These are phyloP conservation scores for Champsocephalus gunnari DNA, from an alignment of 2,797 vertebrate genomes.

Conservation along the genomic window DNA sequence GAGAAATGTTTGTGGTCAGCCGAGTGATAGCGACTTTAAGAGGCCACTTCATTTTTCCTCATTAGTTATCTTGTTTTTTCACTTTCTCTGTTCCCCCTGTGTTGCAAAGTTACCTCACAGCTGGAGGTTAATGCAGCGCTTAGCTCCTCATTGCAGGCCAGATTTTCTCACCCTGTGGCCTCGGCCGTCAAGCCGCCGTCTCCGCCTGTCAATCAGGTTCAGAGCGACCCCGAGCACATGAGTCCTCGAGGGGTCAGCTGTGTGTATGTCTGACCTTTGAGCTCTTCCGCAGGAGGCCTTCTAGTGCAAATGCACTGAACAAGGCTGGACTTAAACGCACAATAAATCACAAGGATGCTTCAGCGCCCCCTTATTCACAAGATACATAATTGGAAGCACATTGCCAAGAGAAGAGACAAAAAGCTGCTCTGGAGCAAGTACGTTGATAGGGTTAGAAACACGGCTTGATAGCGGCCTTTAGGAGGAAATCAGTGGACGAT, in stretches of 20 bases:
- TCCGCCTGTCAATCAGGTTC: constrained; percentile 69
- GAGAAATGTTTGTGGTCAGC: constrained; percentile 37
- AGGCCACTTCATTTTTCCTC: constrained; percentile 44
- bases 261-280: constrained; percentile 88
- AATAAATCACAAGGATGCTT: constrained; percentile 89
- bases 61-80: constrained; percentile 39
- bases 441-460: constrained; percentile 65
- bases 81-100: constrained; percentile 12
- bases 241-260: constrained; percentile 82
- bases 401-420: constrained; percentile 68
- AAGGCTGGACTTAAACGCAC: constrained; percentile 86
- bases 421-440: constrained; percentile 37
- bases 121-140: constrained; percentile 41
- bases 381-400: constrained; percentile 93
- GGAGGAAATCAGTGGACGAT: constrained; percentile 32
- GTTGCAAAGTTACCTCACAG: constrained; percentile 40
- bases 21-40: constrained; percentile 32
- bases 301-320: constrained; percentile 87
- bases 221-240: constrained; percentile 44
- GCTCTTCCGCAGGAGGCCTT: constrained; percentile 88
- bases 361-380: constrained; percentile 78
- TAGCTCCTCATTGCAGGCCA: constrained; percentile 35
- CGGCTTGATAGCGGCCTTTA: constrained; percentile 52
- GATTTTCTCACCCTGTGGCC: constrained; percentile 56
- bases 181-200: constrained; percentile 36